phyloP scores from a whole-genome alignment of 2,797 vertebrate species.

The Apogon hyalosoma region DNA sequence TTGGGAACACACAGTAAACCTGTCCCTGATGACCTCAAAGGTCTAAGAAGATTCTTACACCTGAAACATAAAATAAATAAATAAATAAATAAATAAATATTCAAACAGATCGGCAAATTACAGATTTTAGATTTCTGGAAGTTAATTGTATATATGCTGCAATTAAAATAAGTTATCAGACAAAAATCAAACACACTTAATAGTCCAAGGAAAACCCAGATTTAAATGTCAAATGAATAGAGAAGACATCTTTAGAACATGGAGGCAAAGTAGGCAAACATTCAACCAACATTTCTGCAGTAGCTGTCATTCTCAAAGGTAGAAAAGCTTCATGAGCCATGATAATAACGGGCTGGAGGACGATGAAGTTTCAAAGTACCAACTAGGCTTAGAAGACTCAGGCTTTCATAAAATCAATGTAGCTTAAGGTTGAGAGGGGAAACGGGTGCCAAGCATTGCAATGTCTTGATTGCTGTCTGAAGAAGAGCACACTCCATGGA shows the following conservation, averaged over 20 bases:
- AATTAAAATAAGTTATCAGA: background rate
- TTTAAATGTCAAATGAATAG: background rate
- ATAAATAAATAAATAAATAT: background rate
- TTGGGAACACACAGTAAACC: too few relatives aligned
- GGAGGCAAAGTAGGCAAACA: constrained; percentile 40
- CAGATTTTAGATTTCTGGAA: too few relatives aligned
- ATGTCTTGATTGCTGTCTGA: constrained; percentile 80
- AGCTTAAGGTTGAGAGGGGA: constrained; percentile 77
- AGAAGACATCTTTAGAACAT: constrained; percentile 19
- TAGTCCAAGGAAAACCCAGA: background rate
- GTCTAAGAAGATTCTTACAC: too few relatives aligned
- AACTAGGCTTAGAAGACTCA: constrained; percentile 62
- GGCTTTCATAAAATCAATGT: constrained; percentile 85
- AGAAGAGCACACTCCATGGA: constrained; percentile 68
- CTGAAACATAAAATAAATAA: too few relatives aligned
- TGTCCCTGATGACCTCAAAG: too few relatives aligned
- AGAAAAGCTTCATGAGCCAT: constrained; percentile 44
- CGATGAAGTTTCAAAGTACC: constrained; percentile 70
- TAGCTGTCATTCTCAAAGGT: constrained; percentile 50
- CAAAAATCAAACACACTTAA: constrained; percentile 7
- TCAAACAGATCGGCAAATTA: background rate
- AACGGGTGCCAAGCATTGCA: constrained; percentile 71
- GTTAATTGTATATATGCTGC: too few relatives aligned
- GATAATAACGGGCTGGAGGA: constrained; percentile 52
- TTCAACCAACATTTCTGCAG: constrained; percentile 27